Evolutionary conservation across 2,797 vertebrate genomes (phyloP).

Genomic region (Ambastaia sidthimunki): DNA sequence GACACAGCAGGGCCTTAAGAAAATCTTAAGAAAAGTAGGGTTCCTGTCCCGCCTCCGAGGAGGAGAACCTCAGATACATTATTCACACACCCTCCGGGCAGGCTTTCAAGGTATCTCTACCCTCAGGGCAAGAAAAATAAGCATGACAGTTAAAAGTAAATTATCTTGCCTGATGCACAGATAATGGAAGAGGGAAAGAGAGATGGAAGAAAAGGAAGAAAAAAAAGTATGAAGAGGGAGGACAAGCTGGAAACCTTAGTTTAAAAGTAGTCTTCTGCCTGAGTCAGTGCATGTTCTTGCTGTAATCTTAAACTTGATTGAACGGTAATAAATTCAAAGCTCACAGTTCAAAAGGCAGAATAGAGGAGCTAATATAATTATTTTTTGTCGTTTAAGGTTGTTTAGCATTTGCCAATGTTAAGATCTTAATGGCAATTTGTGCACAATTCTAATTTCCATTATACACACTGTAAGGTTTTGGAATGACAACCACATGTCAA

Average conservation of each 20-base stretch:
- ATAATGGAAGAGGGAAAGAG: slow-evolving; percentile 88
- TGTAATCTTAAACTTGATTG: slow-evolving; percentile 43
- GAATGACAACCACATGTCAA: no score
- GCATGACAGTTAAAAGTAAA: slow-evolving; percentile 98
- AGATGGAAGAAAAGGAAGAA: slow-evolving; percentile 67
- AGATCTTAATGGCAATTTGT: no score
- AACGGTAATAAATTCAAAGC: slow-evolving; percentile 31
- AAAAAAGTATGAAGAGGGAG: slow-evolving; percentile 32
- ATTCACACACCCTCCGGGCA: slow-evolving; percentile 98
- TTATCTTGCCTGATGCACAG: slow-evolving; percentile 98
- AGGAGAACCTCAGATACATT: slow-evolving; percentile 98
- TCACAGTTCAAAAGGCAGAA: slow-evolving; percentile 26
- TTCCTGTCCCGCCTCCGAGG: slow-evolving; percentile 90
- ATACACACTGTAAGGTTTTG: no score
- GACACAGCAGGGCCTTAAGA: slow-evolving; percentile 83
- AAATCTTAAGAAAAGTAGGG: slow-evolving; percentile 93
- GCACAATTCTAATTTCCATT: not conserved
- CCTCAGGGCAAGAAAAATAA: slow-evolving; percentile 94
- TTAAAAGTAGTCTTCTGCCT: slow-evolving; percentile 85
- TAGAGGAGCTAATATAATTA: no score
- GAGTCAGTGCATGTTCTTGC: slow-evolving; percentile 69
- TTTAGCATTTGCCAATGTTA: no score
- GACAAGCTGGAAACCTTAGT: slow-evolving; percentile 82
- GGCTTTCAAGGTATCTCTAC: slow-evolving; percentile 98
- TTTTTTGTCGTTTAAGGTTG: no score